Percentiles rank a stretch among this genome's conserved stretches.
These are phyloP conservation scores for Calvadosia cruxmelitensis DNA, from an alignment of 30 jellyfish, hydroid and myxozoan genomes.

Conservation along the genomic window DNA sequence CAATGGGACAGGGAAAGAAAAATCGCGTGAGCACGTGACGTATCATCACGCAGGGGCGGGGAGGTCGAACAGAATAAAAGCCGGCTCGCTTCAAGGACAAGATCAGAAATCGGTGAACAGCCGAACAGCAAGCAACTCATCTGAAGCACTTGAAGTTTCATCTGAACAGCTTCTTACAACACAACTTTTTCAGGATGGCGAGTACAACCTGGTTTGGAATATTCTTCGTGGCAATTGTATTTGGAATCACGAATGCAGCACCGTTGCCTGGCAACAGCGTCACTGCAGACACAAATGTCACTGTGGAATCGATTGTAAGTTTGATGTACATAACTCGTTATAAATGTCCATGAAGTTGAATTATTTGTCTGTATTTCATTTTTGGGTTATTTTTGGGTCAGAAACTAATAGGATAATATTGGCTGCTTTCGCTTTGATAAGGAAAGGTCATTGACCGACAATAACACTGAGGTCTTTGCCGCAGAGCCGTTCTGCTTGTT, in stretches of 20 bases:
- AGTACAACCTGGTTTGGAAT: neutral
- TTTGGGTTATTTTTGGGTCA: neutral
- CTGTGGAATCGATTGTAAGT: neutral
- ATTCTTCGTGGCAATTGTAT: neutral
- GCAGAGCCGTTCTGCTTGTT: too few species aligned
- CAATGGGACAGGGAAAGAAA: neutral
- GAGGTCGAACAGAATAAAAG: neutral
- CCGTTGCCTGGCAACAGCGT: too few species aligned
- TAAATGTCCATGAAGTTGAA: too few species aligned
- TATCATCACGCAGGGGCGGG: neutral
- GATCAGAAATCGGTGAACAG: neutral
- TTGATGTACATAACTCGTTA: too few species aligned
- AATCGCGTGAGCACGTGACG: constrained; percentile 1
- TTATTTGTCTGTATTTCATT: too few species aligned
- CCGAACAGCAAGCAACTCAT: too few species aligned
- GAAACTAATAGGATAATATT: too few species aligned
- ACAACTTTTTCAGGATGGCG: neutral
- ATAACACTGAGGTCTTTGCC: too few species aligned
- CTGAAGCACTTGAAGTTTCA: too few species aligned
- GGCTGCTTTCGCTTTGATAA: too few species aligned
- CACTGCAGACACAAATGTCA: neutral
- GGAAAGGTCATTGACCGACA: too few species aligned
- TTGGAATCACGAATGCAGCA: neutral
- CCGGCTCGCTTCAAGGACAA: neutral
- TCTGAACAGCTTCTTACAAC: too few species aligned